Conservation (phyloP, 2,888 invertebrate species). For the Microplitis manilae region DNA sequence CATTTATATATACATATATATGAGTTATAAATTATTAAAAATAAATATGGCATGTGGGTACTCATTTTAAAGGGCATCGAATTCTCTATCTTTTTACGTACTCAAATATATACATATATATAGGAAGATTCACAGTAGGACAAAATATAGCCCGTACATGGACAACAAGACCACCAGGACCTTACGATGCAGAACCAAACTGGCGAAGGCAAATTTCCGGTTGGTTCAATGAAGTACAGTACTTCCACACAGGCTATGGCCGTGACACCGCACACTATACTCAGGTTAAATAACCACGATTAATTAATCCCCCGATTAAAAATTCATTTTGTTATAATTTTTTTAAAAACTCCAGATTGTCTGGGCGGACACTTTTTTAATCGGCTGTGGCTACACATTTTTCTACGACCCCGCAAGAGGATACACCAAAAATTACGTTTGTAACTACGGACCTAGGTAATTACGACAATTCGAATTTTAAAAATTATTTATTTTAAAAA, state of each 20-base stretch:
- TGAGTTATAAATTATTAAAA: background rate
- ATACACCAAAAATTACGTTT: conserved; percentile 87
- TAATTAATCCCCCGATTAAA: too few relatives aligned
- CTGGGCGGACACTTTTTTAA: conserved; percentile 88
- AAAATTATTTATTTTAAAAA: background rate
- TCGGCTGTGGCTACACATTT: conserved; percentile 91
- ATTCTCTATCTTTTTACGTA: background rate
- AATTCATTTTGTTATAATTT: too few relatives aligned
- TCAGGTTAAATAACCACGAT: conserved; percentile 74
- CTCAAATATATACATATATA: background rate
- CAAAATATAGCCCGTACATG: conserved; percentile 89
- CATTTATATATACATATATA: too few relatives aligned
- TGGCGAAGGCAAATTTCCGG: conserved; percentile 83
- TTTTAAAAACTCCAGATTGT: conserved; percentile 77
- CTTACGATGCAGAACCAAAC: conserved; percentile 78
- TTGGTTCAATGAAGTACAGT: conserved; percentile 87
- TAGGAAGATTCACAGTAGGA: conserved; percentile 85
- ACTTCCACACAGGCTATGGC: conserved; percentile 76
- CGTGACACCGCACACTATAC: conserved; percentile 87
- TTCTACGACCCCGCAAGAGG: conserved; percentile 83
- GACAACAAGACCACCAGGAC: conserved; percentile 80
- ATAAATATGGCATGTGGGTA: too few relatives aligned
- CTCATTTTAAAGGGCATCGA: too few relatives aligned
- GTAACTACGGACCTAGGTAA: conserved; percentile 87
- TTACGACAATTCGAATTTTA: conserved; percentile 3